A percentile compares a stretch with the other conserved stretches of the same genome.
phyloP scores from a whole-genome alignment of 2,888 invertebrate species.

The Brachynemurus nebulosus region DNA sequence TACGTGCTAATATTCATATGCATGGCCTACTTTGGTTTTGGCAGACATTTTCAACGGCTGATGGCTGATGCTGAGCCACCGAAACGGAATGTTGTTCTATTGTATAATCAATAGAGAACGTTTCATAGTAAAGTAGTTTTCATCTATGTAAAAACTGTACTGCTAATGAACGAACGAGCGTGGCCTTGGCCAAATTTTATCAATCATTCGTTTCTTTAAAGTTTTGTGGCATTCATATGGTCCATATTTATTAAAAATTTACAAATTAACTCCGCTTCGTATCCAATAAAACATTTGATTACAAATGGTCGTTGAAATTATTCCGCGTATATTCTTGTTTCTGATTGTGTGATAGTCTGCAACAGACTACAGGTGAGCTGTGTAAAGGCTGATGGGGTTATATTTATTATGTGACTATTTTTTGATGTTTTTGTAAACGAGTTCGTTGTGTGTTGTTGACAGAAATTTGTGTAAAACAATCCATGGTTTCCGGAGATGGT shows the following conservation, averaged over 20 bases:
- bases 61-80: background rate
- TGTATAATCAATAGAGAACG: constrained; percentile 7
- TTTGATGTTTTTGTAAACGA: no score
- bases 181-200: constrained; percentile 12
- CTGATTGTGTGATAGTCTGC: constrained; percentile 6
- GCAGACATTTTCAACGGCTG: background rate
- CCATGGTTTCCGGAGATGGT: constrained; percentile 78
- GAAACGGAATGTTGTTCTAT: background rate
- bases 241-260: constrained; percentile 4
- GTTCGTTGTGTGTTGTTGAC: constrained; percentile 9
- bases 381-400: constrained; percentile 17
- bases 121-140: background rate
- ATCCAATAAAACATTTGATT: background rate
- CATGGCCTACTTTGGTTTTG: background rate
- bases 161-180: constrained; percentile 11
- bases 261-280: no score
- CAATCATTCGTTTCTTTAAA: constrained; percentile 10
- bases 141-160: constrained; percentile 3
- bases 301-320: constrained; percentile 1
- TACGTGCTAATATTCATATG: background rate
- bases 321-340: constrained; percentile 1
- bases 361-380: constrained; percentile 7
- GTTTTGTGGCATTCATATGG: constrained; percentile 8
- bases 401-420: constrained; percentile 8
- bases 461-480: constrained; percentile 32